Evolutionary conservation across 2,113 vertebrate species (phyloP), one percentile per base, ranked within the genome.

Genomic region (Gasterosteus aculeatus): DNA sequence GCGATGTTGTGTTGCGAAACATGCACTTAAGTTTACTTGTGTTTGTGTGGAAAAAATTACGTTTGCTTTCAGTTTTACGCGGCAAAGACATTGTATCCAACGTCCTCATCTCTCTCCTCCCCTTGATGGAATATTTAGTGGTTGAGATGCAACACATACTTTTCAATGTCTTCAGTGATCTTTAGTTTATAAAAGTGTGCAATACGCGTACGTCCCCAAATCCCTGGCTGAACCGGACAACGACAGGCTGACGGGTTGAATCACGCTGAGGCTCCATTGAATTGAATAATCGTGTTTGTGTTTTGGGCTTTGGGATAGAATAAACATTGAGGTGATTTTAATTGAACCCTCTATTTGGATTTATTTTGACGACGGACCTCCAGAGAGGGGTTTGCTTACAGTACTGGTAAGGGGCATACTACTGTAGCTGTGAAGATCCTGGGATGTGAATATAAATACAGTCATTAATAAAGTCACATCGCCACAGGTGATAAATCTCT

Each of bases 391-490:
- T 6, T 38, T 38, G 3, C 35, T 38, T 38, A 38, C 35, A 38
- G 41, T 66, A 59, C 73, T 72, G 44, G 65, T 77, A 82, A 89
- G 84, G 75, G 80, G 68, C 77, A 81, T 51, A 66, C 49, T 60
- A 31, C 64, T 80, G 59, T 86, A 80, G 87, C 65, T 82, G 63
- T 18, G 33, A 29, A 65, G 8, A 71, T 80, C 85, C 51, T 69
- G 72, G 88, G 80, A 82, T 78, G 69, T 77, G 83, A 89, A 92
- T 89, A 88, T 80, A 85, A 89, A 87, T 83, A 81, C 75, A 88
- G 69, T 83, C 58, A 77, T 82, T 81, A 87, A 89, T 77, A 72
- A 93, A 88, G 82, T 83, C 74, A 81, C 82, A 79, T 85, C 84
- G 79, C 82, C 80, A 85, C 87, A 88, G 85, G 81, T 89, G 85